Conservation (phyloP, 2,888 invertebrate genomes). For the Panopea generosa region DNA sequence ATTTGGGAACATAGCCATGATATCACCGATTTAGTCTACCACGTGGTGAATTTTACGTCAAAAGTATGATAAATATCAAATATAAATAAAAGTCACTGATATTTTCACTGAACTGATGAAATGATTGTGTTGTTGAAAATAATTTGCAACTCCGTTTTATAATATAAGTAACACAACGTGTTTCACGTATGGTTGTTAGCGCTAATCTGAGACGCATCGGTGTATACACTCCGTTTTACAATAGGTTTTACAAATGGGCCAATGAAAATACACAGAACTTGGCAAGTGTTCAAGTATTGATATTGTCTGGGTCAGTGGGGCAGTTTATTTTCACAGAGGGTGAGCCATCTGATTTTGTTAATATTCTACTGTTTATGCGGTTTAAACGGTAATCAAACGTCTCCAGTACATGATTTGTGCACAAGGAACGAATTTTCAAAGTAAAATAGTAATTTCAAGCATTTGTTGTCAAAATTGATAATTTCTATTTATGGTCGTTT, state of each 20-base stretch:
- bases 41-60: constrained; percentile 21
- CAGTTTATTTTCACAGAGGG: constrained; percentile 43
- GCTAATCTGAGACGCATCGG: constrained; percentile 58
- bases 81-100: not conserved
- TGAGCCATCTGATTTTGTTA: no score
- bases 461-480: no score
- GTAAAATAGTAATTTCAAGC: no score
- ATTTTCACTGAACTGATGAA: not conserved
- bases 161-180: no score
- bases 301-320: constrained; percentile 68
- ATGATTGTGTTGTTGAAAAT: no score
- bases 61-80: not conserved
- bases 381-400: no score
- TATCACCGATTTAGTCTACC: constrained; percentile 14
- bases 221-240: constrained; percentile 53
- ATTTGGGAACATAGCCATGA: constrained; percentile 82
- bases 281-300: constrained; percentile 77
- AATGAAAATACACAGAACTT: constrained; percentile 69
- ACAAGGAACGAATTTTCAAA: no score
- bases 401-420: no score
- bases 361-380: no score
- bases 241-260: constrained; percentile 67
- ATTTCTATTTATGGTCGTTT: constrained; percentile 9
- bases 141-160: no score
- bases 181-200: constrained; percentile 51